Evolutionary conservation across 2,888 invertebrate species (phyloP), one percentile per base, ranked within the genome.

Genomic region (Eupithecia pulchellata): DNA sequence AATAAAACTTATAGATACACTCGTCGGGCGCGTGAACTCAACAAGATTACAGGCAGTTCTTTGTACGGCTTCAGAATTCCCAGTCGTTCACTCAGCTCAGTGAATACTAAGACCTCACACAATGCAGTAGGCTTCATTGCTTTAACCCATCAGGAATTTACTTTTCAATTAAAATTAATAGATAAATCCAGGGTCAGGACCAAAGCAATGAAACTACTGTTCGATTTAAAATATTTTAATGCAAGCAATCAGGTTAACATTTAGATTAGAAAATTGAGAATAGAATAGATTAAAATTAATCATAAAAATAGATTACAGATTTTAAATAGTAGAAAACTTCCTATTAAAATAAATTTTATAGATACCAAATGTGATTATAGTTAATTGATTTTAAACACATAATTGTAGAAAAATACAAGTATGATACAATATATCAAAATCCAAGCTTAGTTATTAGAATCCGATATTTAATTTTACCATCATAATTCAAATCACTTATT

Each of bases 161-260:
- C 61, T 71, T 73, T 77, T 63, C 25, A 52, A 66, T 70, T 68
- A 68, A 30, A 11, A 20, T n/a, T 47, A 20, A 64, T 69, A 68
- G 47, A 63, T 60, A 66, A 67, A 69, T 66, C 64, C 34, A 80
- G 79, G 91, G 86, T 75, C 78, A 84, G 91, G 91, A 90, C 89
- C 90, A 93, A 93, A 93, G 93, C 93, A 93, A 93, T 93, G 93
- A 93, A 93, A 93, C 93, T 78, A 90, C 78, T 39, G 61, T 72
- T 78, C 79, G 75, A 75, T 89, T 86, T 58, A 80, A 86, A 82
- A 84, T 76, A 81, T 66, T 91, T 91, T 91, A 90, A 89, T 89
- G 76, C 80, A 79, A 81, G 74, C 78, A 84, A 85, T 84, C 78
- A 84, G 52, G 66, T 69, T 83, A 82, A 84, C 84, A 88, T 52